phyloP scores from a whole-genome alignment of 2,888 invertebrate species.

The Rhingia campestris region DNA sequence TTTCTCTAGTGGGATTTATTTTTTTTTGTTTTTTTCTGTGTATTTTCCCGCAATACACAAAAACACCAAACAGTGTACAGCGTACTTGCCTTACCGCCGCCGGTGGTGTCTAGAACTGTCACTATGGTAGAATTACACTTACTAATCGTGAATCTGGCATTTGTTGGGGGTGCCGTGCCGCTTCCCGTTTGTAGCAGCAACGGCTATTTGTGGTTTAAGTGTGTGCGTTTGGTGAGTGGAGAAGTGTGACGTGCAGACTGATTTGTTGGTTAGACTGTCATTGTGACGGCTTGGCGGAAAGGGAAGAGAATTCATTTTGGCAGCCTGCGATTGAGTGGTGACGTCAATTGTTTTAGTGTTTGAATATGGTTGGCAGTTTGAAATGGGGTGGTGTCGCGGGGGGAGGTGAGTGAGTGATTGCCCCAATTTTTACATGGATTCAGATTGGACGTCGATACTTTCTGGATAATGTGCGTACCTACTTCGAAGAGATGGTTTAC shows the following conservation, averaged over 20 bases:
- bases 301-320: constrained; percentile 39
- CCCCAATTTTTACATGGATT: background rate
- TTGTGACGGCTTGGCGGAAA: constrained; percentile 9
- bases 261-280: constrained; percentile 23
- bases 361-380: background rate
- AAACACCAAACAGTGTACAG: background rate
- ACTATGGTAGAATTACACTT: constrained; percentile 40
- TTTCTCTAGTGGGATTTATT: constrained; percentile 14
- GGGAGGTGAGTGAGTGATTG: constrained; percentile 15
- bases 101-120: constrained; percentile 46
- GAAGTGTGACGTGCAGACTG: constrained; percentile 38
- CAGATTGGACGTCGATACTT: too few relatives aligned
- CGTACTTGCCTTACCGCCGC: background rate
- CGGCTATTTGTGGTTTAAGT: background rate
- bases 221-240: constrained; percentile 7
- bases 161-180: constrained; percentile 6
- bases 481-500: too few relatives aligned
- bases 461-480: too few relatives aligned
- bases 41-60: background rate
- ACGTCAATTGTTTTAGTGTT: constrained; percentile 39
- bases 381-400: background rate
- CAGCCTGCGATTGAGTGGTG: constrained; percentile 45
- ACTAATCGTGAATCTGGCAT: constrained; percentile 43
- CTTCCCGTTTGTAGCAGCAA: background rate
- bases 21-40: background rate